These are phyloP conservation scores for Dipodomys spectabilis DNA, from an alignment of 2,113 vertebrate species.

Conservation along the genomic window DNA sequence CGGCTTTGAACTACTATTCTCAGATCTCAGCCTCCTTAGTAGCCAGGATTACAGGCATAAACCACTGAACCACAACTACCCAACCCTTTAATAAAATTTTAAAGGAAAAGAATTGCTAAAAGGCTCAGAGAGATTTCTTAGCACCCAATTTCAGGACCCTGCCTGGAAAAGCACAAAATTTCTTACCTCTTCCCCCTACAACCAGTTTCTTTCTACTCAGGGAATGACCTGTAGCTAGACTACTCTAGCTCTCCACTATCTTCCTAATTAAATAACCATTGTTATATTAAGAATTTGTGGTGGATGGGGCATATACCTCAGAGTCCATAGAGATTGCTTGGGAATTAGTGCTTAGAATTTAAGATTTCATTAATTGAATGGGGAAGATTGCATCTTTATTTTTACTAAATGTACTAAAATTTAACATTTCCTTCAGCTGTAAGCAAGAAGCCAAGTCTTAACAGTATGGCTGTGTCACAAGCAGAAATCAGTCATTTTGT, in stretches of 20 bases:
- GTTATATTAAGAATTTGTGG: neutral
- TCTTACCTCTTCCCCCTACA: neutral
- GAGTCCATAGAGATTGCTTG: neutral
- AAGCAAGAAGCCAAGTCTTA: neutral
- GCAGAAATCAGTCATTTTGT: slow-evolving; percentile 7
- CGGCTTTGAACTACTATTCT: too few relatives aligned
- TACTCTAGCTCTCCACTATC: neutral
- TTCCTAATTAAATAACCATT: neutral
- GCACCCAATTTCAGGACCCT: neutral
- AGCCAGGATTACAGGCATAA: too few relatives aligned
- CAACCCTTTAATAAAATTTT: neutral
- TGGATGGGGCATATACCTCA: neutral
- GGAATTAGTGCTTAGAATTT: slow-evolving; percentile 13
- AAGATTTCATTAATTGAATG: neutral
- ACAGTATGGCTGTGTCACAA: neutral
- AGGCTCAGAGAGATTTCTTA: neutral
- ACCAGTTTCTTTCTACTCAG: slow-evolving; percentile 9
- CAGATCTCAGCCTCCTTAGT: too few relatives aligned
- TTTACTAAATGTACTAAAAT: slow-evolving; percentile 30
- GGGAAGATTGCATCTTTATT: neutral
- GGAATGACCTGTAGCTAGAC: neutral
- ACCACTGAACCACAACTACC: neutral
- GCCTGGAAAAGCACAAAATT: neutral
- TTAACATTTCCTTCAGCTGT: slow-evolving; percentile 16
- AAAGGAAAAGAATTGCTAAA: neutral